Base-by-base conservation (phyloP, 2,797 vertebrate genomes). In the Coreius guichenoti region DNA sequence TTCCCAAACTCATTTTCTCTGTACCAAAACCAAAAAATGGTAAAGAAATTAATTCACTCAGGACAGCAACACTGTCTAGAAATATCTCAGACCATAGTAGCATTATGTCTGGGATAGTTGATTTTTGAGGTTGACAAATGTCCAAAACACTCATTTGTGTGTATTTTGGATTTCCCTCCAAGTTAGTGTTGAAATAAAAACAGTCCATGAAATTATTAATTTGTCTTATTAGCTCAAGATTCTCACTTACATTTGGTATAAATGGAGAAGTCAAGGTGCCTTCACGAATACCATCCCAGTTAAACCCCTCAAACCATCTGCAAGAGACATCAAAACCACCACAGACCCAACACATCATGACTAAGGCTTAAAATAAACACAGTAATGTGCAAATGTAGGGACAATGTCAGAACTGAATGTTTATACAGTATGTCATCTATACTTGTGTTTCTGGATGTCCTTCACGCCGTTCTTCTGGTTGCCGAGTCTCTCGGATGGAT, bases 291-390 rank as follows among this genome's bases (percentile, higher is more conserved):
- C 98, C 98, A 94, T 99, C 98, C 97, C 98, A 99, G 90, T 99
- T 99, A 97, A 99, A 99, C 94, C 98, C 98, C 93, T 99, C 98
- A 92, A 99, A 99, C 98, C 98, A 99, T 91, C 98, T 99, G 83
- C 70, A 88, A 90, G 83, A 86, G 80, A 75, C 33, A 63, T 49
- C 16, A 75, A 49, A 49, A 65, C 11, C 70, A 74, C 29, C 45
- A 80, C 56, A 14, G 29, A 4, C 33, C 23, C 75, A 61, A 14
- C 23, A 14, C 12, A 51, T 81, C 65, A 81, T 12, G 33, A 54
- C 14, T 26, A 65, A 63, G 65, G 36, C 21, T 21, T 33, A 56
- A 76, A n/a, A 11, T 19, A 63, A 45, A 14, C 12, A 17, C 47
- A 75, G 73, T 14, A 4, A 21, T 51, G 26, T 19, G 16, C 9